phyloP scores from a whole-genome alignment of 2,113 vertebrate genomes.

The Apistogramma diplotaenia region DNA sequence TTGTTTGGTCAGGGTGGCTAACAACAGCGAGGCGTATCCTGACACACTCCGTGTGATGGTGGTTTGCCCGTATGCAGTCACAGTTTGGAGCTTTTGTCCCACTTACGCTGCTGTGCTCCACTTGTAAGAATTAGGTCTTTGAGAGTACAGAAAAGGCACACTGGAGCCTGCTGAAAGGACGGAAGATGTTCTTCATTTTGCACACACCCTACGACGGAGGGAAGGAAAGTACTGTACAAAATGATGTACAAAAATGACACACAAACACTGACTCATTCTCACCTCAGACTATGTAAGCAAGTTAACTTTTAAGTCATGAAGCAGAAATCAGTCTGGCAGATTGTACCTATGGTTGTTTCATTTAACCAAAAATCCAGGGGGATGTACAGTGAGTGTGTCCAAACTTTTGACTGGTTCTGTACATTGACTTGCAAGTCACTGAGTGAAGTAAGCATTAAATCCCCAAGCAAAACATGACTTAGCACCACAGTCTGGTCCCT shows the following conservation, averaged over 20 bases:
- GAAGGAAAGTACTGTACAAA: not conserved
- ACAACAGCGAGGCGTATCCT: constrained; percentile 9
- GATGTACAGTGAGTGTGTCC: too few species aligned
- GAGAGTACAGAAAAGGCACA: constrained; percentile 43
- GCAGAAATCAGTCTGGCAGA: not conserved
- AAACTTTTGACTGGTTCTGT: too few species aligned
- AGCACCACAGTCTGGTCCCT: too few species aligned
- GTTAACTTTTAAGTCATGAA: not conserved
- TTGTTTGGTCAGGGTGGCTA: constrained; percentile 30
- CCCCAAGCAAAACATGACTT: too few species aligned
- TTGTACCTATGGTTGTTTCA: too few species aligned
- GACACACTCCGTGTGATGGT: not conserved
- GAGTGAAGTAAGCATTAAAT: too few species aligned
- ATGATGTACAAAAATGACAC: too few species aligned
- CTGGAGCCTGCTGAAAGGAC: constrained; percentile 13
- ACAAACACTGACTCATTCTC: not conserved
- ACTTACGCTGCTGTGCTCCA: constrained; percentile 66
- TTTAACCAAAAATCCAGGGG: too few species aligned
- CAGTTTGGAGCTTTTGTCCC: constrained; percentile 40
- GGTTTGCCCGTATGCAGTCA: not conserved
- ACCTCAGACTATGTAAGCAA: not conserved
- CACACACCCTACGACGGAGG: not conserved
- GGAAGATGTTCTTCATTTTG: not conserved
- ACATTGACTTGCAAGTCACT: too few species aligned
- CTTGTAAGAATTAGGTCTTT: constrained; percentile 72